Percentiles rank a stretch among this genome's conserved stretches.
Evolutionary conservation across 37 sponge, comb jelly and placozoan species (phyloP).

Genomic region (Chondrilla cf. caribensis): DNA sequence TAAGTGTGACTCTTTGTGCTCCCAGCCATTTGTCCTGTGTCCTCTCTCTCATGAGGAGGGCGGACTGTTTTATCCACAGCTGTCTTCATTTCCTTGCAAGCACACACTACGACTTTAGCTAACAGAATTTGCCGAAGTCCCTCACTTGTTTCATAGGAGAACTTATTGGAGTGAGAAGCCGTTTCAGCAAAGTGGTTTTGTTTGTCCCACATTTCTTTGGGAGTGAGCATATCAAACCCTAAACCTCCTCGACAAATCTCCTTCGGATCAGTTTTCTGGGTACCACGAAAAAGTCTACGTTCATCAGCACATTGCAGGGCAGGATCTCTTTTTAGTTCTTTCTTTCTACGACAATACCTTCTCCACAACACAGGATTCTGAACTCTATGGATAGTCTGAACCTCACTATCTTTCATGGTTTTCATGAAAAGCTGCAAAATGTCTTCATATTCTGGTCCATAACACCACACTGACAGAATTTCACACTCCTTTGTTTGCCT

Average conservation of each 20-base stretch:
- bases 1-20: conserved; percentile 37
- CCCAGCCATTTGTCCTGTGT: not conserved
- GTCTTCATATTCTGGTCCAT: conserved; percentile 19
- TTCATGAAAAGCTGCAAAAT: conserved; percentile 8
- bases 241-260: conserved; percentile 43
- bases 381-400: conserved; percentile 38
- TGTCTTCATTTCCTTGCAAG: conserved; percentile 12
- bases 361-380: conserved; percentile 63
- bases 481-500: conserved; percentile 8
- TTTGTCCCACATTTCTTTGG: conserved; percentile 60
- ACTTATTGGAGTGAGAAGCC: conserved; percentile 47
- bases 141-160: conserved; percentile 15
- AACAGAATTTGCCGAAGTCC: conserved; percentile 34
- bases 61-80: not conserved
- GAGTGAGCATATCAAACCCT: conserved; percentile 57
- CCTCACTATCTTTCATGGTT: conserved; percentile 18
- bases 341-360: conserved; percentile 28
- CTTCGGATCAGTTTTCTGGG: conserved; percentile 34
- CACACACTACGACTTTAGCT: conserved; percentile 54
- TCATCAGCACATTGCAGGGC: conserved; percentile 3
- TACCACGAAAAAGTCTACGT: conserved; percentile 53
- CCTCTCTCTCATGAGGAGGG: not conserved
- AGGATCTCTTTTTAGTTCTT: not conserved
- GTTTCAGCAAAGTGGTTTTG: conserved; percentile 73
- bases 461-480: not conserved